Conservation (phyloP, 2,888 invertebrate species). For the Polia nebulosa region DNA sequence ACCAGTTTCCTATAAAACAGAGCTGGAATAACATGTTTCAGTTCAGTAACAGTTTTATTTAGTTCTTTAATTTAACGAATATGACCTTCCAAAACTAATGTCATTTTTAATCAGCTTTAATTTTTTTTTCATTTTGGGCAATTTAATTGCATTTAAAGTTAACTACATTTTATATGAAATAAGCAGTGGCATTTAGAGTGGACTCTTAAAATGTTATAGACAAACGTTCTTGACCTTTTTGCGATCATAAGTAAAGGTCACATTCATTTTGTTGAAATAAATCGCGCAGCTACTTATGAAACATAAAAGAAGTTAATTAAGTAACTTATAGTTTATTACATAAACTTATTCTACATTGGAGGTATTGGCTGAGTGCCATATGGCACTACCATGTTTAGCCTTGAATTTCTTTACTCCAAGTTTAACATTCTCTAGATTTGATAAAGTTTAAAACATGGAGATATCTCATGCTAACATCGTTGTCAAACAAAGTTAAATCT, state of each 20-base stretch:
- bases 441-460: slow-evolving; percentile 33
- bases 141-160: slow-evolving; percentile 36
- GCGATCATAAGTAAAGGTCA: slow-evolving; percentile 67
- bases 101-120: slow-evolving; percentile 44
- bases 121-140: slow-evolving; percentile 36
- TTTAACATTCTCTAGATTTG: slow-evolving; percentile 27
- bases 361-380: slow-evolving; percentile 49
- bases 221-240: slow-evolving; percentile 73
- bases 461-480: slow-evolving; percentile 54
- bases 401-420: slow-evolving; percentile 40
- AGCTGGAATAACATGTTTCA: slow-evolving; percentile 28
- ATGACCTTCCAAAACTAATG: slow-evolving; percentile 41
- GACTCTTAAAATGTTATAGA: slow-evolving; percentile 64
- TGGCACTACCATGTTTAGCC: slow-evolving; percentile 26
- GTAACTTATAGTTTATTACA: slow-evolving; percentile 31
- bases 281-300: slow-evolving; percentile 53
- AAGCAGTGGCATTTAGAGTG: slow-evolving; percentile 67
- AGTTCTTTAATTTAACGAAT: slow-evolving; percentile 18
- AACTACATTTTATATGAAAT: slow-evolving; percentile 40
- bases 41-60: slow-evolving; percentile 33
- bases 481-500: slow-evolving; percentile 44
- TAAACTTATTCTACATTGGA: slow-evolving; percentile 42
- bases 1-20: slow-evolving; percentile 19
- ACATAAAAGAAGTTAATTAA: slow-evolving; percentile 57
- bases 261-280: slow-evolving; percentile 63